Base-by-base conservation (phyloP, 2,888 invertebrate species). In the Microdon myrmicae region DNA sequence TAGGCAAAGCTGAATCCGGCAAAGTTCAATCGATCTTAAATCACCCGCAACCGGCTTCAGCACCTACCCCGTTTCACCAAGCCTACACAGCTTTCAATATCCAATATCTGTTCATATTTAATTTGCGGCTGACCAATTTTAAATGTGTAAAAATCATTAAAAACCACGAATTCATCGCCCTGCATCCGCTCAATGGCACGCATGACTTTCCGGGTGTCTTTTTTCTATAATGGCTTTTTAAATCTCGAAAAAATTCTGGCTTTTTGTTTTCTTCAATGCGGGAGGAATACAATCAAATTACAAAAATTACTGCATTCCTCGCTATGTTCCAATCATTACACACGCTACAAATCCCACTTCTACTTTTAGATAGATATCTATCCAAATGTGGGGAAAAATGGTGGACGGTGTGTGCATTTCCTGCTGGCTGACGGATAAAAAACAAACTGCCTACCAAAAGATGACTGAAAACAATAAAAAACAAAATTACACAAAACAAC, bases 271-370 rank as follows among this genome's bases (percentile, higher is more conserved):
- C n/a, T n/a, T 47, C 45, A 7, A 51, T 54, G 58, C 66, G 69
- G 73, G 72, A 74, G 73, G 71, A 68, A 74, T 74, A 74, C 76
- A 74, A 74, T 74, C 74, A 75, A 75, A 74, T 74, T 76, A 74
- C 69, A 64, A 67, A 70, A 67, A 51, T 56, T 41, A 43, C 49
- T 38, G 47, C 26, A 49, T 51, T 44, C 56, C 51, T 56, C 49
- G 49, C 22, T 28, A 34, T 26, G 39, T 22, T 5, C 8, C 22
- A 22, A 22, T 22, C 10, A 38, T 49, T 64, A 56, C 47, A 64
- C 47, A 64, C 41, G 59, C 53, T n/a, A n/a, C n/a, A n/a, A 48
- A 23, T 59, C 23, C 34, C 37, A 53, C n/a, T 26, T 31, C 10
- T 38, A 19, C n/a, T 3, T 4, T 7, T 28, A 28, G n/a, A n/a